phyloP scores from a whole-genome alignment of 2,797 vertebrate genomes.

The Gymnocypris eckloni region DNA sequence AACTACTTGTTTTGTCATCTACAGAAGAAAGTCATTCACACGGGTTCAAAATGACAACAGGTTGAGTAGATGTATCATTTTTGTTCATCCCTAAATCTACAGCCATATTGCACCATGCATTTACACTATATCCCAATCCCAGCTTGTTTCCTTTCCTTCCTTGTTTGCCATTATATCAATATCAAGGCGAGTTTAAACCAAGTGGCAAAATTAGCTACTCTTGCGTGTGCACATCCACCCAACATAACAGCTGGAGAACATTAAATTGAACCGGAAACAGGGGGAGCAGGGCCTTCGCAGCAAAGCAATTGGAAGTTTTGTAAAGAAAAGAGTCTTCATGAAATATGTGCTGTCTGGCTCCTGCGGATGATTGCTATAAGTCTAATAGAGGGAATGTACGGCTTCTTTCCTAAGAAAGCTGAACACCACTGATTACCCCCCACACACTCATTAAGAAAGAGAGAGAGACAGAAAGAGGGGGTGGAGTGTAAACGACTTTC shows the following conservation, averaged over 20 bases:
- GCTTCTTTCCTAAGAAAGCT: slow-evolving; percentile 27
- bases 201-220: slow-evolving; percentile 41
- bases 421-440: slow-evolving; percentile 51
- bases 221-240: slow-evolving; percentile 25
- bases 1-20: neutral
- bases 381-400: slow-evolving; percentile 53
- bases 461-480: slow-evolving; percentile 14
- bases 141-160: neutral
- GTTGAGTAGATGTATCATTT: neutral
- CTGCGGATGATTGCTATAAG: slow-evolving; percentile 39
- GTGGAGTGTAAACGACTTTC: slow-evolving; percentile 43
- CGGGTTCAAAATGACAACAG: neutral
- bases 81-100: neutral
- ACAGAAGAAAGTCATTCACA: neutral
- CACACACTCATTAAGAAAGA: slow-evolving; percentile 29
- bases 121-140: neutral
- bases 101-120: neutral
- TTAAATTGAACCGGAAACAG: slow-evolving; percentile 35
- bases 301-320: slow-evolving; percentile 61
- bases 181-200: slow-evolving; percentile 37
- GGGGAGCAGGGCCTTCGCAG: slow-evolving; percentile 12
- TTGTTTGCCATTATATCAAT: slow-evolving; percentile 16
- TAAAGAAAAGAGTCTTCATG: slow-evolving; percentile 57
- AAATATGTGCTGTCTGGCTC: slow-evolving; percentile 18
- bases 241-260: slow-evolving; percentile 41